Evolutionary conservation across 2,113 vertebrate genomes (phyloP).

Genomic region (Siniperca knerii): DNA sequence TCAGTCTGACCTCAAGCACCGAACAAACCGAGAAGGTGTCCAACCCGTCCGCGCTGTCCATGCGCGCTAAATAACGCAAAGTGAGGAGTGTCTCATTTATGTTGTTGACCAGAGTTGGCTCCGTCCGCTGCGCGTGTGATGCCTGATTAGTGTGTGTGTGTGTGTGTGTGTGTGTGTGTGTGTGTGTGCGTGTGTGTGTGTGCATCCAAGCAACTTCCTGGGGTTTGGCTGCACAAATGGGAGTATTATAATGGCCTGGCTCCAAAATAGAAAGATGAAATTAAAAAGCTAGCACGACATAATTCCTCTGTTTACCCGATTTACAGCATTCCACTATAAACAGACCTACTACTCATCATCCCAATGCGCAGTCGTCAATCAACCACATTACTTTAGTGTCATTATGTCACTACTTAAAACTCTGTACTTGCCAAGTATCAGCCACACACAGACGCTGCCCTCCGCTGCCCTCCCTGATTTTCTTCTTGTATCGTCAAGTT

Average conservation of each 20-base stretch:
- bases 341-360: slow-evolving; percentile 22
- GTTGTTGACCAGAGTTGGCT: slow-evolving; percentile 25
- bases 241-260: slow-evolving; percentile 42
- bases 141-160: slow-evolving; percentile 28
- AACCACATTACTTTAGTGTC: slow-evolving; percentile 29
- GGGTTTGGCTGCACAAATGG: slow-evolving; percentile 36
- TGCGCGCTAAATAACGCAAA: slow-evolving; percentile 7
- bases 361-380: neutral
- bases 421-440: slow-evolving; percentile 13
- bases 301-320: slow-evolving; percentile 41
- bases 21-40: slow-evolving; percentile 49
- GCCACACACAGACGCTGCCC: neutral
- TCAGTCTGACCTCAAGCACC: slow-evolving; percentile 60
- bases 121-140: slow-evolving; percentile 8
- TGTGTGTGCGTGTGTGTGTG: neutral
- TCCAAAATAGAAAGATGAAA: slow-evolving; percentile 55
- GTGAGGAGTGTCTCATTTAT: slow-evolving; percentile 19
- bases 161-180: slow-evolving; percentile 18
- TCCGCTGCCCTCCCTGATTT: neutral
- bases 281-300: slow-evolving; percentile 42
- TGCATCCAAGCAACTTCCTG: slow-evolving; percentile 41
- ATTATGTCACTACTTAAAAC: slow-evolving; percentile 37
- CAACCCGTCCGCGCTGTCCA: slow-evolving; percentile 9
- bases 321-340: slow-evolving; percentile 19
- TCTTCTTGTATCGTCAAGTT: slow-evolving; percentile 1